phyloP scores from a whole-genome alignment of 2,888 invertebrate species.

The Synergus gifuensis region DNA sequence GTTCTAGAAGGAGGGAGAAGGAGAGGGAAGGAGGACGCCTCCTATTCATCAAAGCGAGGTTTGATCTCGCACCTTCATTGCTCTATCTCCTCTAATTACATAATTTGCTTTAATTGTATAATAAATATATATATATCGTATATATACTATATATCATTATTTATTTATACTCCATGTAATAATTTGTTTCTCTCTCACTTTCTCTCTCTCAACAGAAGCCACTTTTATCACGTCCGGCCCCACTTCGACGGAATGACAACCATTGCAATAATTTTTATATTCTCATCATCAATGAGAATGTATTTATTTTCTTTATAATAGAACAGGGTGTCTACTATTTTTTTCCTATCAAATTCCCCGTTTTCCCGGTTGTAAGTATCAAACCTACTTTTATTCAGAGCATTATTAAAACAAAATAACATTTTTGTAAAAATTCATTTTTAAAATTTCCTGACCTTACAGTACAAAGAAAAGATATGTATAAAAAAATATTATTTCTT shows the following conservation, averaged over 20 bases:
- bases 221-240: constrained; percentile 56
- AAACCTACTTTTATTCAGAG: too few species aligned
- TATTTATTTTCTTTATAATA: too few species aligned
- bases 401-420: too few species aligned
- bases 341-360: too few species aligned
- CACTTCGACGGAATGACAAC: constrained; percentile 47
- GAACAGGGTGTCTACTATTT: too few species aligned
- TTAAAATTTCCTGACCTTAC: too few species aligned
- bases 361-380: too few species aligned
- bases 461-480: too few species aligned
- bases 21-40: constrained; percentile 59
- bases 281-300: too few species aligned
- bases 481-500: too few species aligned
- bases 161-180: constrained; percentile 71
- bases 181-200: constrained; percentile 67
- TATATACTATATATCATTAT: constrained; percentile 70
- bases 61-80: constrained; percentile 65
- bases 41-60: constrained; percentile 62
- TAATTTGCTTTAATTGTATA: constrained; percentile 69
- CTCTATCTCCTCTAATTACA: constrained; percentile 68
- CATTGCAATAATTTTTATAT: not conserved
- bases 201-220: constrained; percentile 58
- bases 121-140: constrained; percentile 73
- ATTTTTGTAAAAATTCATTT: too few species aligned
- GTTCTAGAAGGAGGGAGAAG: constrained; percentile 27